phyloP scores from a whole-genome alignment of 1,140 invertebrate species.

The Alviniconcha marisindica region DNA sequence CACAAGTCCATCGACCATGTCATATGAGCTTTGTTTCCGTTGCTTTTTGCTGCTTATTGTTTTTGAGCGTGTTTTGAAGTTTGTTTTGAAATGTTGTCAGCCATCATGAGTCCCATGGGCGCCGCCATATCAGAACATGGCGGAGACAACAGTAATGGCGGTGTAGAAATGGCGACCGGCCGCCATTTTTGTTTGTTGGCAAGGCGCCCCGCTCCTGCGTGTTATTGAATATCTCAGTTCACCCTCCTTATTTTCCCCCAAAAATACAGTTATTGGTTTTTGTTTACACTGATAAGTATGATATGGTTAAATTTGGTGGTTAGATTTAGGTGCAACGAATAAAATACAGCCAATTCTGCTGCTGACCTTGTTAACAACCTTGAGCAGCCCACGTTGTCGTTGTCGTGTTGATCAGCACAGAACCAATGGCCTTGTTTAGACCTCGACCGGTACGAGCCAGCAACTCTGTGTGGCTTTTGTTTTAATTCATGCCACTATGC shows the following conservation, averaged over 20 bases:
- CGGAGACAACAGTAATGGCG: slow-evolving; percentile 72
- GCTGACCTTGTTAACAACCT: slow-evolving; percentile 37
- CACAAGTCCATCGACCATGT: slow-evolving; percentile 28
- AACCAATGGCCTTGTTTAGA: slow-evolving; percentile 7
- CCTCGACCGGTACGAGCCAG: slow-evolving; percentile 4
- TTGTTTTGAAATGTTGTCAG: slow-evolving; percentile 76
- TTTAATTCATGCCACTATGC: no score
- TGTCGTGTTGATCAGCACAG: background rate
- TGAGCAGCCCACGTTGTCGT: slow-evolving; percentile 18
- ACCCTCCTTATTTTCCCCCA: no score
- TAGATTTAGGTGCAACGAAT: no score
- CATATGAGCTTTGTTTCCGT: background rate
- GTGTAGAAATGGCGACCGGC: slow-evolving; percentile 71
- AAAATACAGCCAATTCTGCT: no score
- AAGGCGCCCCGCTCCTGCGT: no score
- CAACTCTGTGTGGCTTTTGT: background rate
- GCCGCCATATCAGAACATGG: slow-evolving; percentile 84
- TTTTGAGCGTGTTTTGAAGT: slow-evolving; percentile 40
- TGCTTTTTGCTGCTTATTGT: background rate
- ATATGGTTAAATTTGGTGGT: no score
- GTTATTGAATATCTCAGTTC: no score
- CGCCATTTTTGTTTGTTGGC: slow-evolving; percentile 71
- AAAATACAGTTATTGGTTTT: no score
- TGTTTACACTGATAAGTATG: no score
- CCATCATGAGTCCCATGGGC: slow-evolving; percentile 79